Evolutionary conservation across 2,797 vertebrate species (phyloP), one percentile per base, ranked within the genome.

Genomic region (Mormyrus hasselquistii): DNA sequence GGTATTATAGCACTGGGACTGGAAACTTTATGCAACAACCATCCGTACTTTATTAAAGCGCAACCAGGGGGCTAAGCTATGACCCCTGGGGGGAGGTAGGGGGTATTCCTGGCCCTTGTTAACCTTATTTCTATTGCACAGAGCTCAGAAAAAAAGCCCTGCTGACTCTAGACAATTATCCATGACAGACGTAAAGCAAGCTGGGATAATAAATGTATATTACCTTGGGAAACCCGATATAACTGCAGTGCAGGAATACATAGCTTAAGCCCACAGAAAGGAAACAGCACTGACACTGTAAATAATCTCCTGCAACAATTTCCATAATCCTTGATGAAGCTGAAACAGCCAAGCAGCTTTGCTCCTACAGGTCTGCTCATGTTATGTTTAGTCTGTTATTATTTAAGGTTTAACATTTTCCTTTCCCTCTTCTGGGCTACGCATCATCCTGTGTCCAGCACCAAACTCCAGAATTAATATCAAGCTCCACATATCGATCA

Each of bases 121-220:
- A 73, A 34, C 22, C 34, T 55, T 52, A 79, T 79, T 55, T 29
- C 50, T 34, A 50, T 25, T 25, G 25, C 49, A 69, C 25, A 86
- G 4, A 2, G 55, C 16, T 8, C 55, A 86, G 14, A 8, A 8
- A 8, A 44, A 49, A 14, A 9, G 50, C 47, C 88, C 52, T 55
- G 29, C 88, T 44, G 69, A 76, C 29, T 53, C 6, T 14, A 44
- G 87, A 76, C 65, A 88, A 25, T 88, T 53, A 88, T 79, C 69
- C 87, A 25, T 88, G 52, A 88, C 52, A 83, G 88, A 4, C 29
- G 29, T 53, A 57, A 7, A 14, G 76, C n/a, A 57, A 55, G n/a
- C 19, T 88, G 76, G n/a, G 34, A 34, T 59, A 83, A 83, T 22
- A 8, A 83, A 53, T 14, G 29, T 4, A 57, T n/a, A 59, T 83